Conservation (phyloP, 2,797 vertebrate genomes). For the Bovichtus diacanthus region DNA sequence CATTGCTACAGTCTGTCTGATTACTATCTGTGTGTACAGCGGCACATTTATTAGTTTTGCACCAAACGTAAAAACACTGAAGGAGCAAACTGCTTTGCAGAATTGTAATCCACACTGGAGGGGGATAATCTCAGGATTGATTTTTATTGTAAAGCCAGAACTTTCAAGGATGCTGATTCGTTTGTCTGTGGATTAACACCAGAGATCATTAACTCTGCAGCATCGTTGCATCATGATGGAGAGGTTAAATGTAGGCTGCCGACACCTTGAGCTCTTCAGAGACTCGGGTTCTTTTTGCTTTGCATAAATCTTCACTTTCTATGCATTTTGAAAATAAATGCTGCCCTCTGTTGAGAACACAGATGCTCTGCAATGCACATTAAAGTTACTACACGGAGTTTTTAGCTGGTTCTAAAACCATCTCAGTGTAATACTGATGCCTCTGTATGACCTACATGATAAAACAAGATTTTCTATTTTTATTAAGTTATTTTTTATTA, state of each 20-base stretch:
- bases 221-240: neutral
- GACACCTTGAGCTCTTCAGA: conserved; percentile 14
- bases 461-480: no score
- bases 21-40: conserved; percentile 49
- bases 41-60: no score
- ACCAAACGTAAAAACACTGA: neutral
- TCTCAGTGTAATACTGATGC: no score
- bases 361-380: neutral
- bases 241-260: conserved; percentile 4
- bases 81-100: neutral
- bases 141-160: neutral
- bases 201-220: conserved; percentile 28
- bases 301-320: neutral
- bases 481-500: no score
- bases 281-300: neutral
- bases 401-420: no score
- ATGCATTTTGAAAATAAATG: conserved; percentile 48
- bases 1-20: conserved; percentile 47
- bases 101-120: neutral
- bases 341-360: conserved; percentile 72
- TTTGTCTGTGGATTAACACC: conserved; percentile 18
- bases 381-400: no score
- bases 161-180: conserved; percentile 4
- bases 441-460: no score
- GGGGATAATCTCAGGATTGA: conserved; percentile 13